phyloP scores from a whole-genome alignment of 2,113 vertebrate species.

The Tragelaphus buxtoni region DNA sequence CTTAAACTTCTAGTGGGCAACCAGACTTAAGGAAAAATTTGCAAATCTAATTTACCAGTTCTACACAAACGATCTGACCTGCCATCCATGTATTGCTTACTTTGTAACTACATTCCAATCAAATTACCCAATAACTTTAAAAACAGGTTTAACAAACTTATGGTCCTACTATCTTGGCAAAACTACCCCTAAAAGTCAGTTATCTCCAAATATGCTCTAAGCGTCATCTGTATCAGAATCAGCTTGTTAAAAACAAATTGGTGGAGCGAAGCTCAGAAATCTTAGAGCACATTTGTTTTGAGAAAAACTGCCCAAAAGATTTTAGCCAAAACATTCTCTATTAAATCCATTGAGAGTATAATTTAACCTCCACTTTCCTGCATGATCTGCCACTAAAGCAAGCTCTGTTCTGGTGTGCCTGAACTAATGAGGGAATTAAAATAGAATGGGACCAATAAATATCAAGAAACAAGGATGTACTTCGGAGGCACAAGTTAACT shows the following conservation, averaged over 20 bases:
- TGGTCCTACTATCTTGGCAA: neutral
- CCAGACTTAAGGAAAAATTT: slow-evolving; percentile 16
- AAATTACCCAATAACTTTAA: slow-evolving; percentile 1
- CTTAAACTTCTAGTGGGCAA: neutral
- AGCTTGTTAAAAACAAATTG: neutral
- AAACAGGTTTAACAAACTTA: slow-evolving; percentile 4
- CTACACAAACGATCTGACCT: neutral
- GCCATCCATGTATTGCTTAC: neutral
- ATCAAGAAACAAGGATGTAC: neutral
- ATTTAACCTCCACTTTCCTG: neutral
- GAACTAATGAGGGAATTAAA: neutral
- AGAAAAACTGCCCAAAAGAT: neutral
- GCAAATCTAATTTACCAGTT: neutral
- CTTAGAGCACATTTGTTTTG: neutral
- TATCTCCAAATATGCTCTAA: neutral
- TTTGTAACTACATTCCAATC: neutral
- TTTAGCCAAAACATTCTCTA: neutral
- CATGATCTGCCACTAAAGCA: neutral
- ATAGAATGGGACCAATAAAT: neutral
- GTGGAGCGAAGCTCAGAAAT: neutral
- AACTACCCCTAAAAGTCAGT: neutral
- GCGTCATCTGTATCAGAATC: neutral
- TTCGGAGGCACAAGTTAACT: neutral
- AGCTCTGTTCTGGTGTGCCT: neutral
- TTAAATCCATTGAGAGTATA: neutral